Conservation (phyloP, 64 coral and sea anemone genomes). For the Montipora cactus region DNA sequence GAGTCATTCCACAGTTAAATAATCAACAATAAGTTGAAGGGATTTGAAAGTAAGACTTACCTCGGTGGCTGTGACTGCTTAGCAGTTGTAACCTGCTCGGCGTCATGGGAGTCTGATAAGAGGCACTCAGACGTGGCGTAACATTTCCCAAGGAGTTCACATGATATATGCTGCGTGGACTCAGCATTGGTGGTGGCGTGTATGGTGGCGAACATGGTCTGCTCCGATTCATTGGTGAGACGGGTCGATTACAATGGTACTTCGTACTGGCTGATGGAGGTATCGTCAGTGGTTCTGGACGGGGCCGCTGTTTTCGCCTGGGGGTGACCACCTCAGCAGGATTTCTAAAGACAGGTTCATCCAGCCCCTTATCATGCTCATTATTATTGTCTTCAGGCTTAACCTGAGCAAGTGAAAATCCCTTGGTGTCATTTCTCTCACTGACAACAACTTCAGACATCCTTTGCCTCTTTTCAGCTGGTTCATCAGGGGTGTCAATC, state of each 20-base stretch:
- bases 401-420: slow-evolving; percentile 52
- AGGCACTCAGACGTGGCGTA: slow-evolving; percentile 78
- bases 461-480: slow-evolving; percentile 25
- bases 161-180: slow-evolving; percentile 95
- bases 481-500: neutral
- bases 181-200: slow-evolving; percentile 98
- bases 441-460: neutral
- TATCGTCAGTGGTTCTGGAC: slow-evolving; percentile 92
- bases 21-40: too few species aligned
- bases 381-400: slow-evolving; percentile 70
- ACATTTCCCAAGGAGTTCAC: slow-evolving; percentile 74
- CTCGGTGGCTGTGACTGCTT: slow-evolving; percentile 82
- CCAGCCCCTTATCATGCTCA: slow-evolving; percentile 43
- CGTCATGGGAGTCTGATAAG: slow-evolving; percentile 80
- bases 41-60: slow-evolving; percentile 40
- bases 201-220: slow-evolving; percentile 90
- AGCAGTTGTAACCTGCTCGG: slow-evolving; percentile 81
- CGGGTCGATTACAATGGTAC: slow-evolving; percentile 65
- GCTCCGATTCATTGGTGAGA: slow-evolving; percentile 77
- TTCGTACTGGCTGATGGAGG: slow-evolving; percentile 85
- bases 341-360: slow-evolving; percentile 82
- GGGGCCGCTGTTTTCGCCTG: slow-evolving; percentile 80
- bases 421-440: slow-evolving; percentile 16
- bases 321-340: slow-evolving; percentile 88
- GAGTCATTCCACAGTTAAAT: too few species aligned